phyloP scores from a whole-genome alignment of 64 coral and sea anemone genomes.

The Exaiptasia diaphana region DNA sequence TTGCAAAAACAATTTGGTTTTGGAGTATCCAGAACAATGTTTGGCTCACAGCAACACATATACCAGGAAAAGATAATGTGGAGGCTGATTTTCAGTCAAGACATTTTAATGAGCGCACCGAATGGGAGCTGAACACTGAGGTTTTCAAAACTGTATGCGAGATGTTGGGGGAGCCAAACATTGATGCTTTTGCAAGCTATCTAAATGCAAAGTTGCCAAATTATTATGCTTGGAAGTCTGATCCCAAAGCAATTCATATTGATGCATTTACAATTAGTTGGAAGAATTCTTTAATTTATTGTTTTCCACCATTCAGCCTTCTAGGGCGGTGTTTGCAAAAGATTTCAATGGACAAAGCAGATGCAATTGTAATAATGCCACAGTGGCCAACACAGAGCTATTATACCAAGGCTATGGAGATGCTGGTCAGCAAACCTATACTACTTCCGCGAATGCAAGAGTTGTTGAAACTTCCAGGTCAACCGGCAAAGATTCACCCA shows the following conservation, averaged over 20 bases:
- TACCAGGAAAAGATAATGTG: conserved; percentile 10
- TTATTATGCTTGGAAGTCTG: conserved; percentile 32
- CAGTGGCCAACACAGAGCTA: conserved; percentile 56
- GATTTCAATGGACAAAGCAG: conserved; percentile 31
- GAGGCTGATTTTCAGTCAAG: conserved; percentile 17
- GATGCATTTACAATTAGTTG: conserved; percentile 49
- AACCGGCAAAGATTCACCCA: conserved; percentile 37
- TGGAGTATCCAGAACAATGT: conserved; percentile 8
- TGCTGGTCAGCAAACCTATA: conserved; percentile 5
- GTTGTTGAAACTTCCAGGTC: conserved; percentile 14
- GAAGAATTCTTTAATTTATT: conserved; percentile 33
- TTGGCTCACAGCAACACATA: conserved; percentile 19
- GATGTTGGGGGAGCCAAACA: background rate
- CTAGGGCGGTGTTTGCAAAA: conserved; percentile 24
- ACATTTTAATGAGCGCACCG: conserved; percentile 27
- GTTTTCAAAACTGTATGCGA: background rate
- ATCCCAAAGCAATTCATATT: conserved; percentile 33
- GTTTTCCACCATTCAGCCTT: conserved; percentile 57
- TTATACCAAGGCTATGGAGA: conserved; percentile 7
- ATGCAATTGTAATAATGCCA: conserved; percentile 27
- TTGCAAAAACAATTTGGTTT: background rate
- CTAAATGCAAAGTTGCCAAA: conserved; percentile 3
- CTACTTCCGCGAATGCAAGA: conserved; percentile 10
- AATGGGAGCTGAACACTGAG: background rate
- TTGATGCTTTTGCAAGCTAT: conserved; percentile 44